phyloP scores from a whole-genome alignment of 2,797 vertebrate genomes.

The Bovichtus variegatus region DNA sequence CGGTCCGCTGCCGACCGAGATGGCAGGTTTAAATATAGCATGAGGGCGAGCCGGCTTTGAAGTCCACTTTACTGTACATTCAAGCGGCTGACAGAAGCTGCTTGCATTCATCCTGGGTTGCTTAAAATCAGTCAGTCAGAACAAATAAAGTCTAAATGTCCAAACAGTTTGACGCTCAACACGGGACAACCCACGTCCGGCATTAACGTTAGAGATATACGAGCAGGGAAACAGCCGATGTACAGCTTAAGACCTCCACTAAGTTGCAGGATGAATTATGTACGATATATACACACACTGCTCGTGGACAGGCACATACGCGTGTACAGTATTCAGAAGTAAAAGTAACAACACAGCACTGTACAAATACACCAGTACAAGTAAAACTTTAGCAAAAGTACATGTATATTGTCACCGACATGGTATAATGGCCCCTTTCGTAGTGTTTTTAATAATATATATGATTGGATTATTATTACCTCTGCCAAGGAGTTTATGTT shows the following conservation, averaged over 20 bases:
- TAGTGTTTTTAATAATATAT: background rate
- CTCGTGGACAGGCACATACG: constrained; percentile 18
- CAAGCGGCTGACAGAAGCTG: constrained; percentile 60
- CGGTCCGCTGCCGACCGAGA: constrained; percentile 58
- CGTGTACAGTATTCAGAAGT: background rate
- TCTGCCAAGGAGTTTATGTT: background rate
- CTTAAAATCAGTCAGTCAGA: constrained; percentile 74
- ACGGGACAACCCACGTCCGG: constrained; percentile 33
- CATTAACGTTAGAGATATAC: constrained; percentile 43
- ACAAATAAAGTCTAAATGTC: constrained; percentile 73
- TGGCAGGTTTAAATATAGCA: constrained; percentile 80
- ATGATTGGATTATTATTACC: background rate
- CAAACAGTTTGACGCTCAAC: constrained; percentile 52
- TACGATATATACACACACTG: constrained; percentile 39
- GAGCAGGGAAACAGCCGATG: constrained; percentile 32
- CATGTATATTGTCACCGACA: no score
- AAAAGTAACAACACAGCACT: background rate
- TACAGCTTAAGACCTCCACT: constrained; percentile 38
- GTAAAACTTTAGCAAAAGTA: background rate
- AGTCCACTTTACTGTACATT: constrained; percentile 75
- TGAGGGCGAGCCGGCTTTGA: constrained; percentile 47
- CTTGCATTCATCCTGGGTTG: constrained; percentile 45
- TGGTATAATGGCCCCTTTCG: background rate
- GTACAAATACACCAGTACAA: background rate
- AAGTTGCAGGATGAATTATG: constrained; percentile 61